Percentiles rank a stretch among this genome's conserved stretches.
Conservation (phyloP, 2,888 invertebrate species). For the Meta bourneti region DNA sequence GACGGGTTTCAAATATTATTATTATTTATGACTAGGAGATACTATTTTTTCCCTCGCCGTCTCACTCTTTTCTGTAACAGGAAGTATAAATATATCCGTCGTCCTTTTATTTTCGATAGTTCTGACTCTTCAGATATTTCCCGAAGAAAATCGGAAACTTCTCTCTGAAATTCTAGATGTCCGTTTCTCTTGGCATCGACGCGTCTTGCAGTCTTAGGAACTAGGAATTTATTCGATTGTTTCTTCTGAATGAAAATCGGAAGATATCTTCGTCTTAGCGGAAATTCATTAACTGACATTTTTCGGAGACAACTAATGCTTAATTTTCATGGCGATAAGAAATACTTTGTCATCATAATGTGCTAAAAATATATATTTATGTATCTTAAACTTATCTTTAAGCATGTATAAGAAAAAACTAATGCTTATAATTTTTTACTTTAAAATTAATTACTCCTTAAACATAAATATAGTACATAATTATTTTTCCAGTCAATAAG, state of each 20-base stretch:
- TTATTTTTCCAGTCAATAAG: no score
- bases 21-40: conserved; percentile 48
- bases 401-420: no score
- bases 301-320: no score
- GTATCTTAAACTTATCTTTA: no score
- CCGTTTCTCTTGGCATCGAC: neutral
- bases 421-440: no score
- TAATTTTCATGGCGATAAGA: no score
- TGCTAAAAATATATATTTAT: no score
- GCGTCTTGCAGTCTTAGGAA: neutral
- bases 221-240: neutral
- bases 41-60: neutral
- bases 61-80: neutral
- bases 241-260: neutral
- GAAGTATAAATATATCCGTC: conserved; percentile 14
- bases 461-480: no score
- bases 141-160: neutral
- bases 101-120: neutral
- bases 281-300: no score
- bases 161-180: neutral
- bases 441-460: no score
- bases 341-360: no score
- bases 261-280: no score
- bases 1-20: conserved; percentile 62
- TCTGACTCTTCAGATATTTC: neutral